phyloP scores from a whole-genome alignment of 2,797 vertebrate species.

The Carcharodon carcharias region DNA sequence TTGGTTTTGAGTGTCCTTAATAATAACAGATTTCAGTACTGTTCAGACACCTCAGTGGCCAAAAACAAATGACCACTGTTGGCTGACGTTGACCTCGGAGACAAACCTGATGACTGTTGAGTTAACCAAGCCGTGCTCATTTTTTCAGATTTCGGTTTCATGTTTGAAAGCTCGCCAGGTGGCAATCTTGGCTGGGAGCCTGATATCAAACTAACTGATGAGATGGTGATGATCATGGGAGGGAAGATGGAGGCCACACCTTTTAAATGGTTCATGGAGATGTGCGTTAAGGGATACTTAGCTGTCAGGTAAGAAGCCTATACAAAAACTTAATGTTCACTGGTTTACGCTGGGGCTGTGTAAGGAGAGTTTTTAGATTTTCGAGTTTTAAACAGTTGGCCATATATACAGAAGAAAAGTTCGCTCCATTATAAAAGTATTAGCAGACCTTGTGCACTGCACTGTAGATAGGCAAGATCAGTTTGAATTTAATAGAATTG shows the following conservation, averaged over 20 bases:
- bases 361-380: not conserved
- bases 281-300: constrained; percentile 92
- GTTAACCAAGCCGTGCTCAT: not conserved
- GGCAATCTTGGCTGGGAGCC: constrained; percentile 97
- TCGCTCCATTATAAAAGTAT: not conserved
- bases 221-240: constrained; percentile 99
- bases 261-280: constrained; percentile 99
- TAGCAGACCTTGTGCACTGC: not conserved
- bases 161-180: constrained; percentile 95
- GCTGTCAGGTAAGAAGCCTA: constrained; percentile 74
- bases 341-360: not conserved
- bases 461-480: not conserved
- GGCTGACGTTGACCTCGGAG: not conserved
- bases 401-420: not conserved
- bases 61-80: not conserved
- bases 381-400: not conserved
- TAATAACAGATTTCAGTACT: not conserved
- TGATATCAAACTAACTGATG: constrained; percentile 92
- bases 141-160: constrained; percentile 87
- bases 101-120: not conserved
- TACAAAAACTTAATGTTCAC: not conserved
- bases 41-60: not conserved
- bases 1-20: not conserved
- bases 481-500: not conserved
- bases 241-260: constrained; percentile 97